phyloP scores from a whole-genome alignment of 1,140 invertebrate genomes.

The Ooceraea biroi region DNA sequence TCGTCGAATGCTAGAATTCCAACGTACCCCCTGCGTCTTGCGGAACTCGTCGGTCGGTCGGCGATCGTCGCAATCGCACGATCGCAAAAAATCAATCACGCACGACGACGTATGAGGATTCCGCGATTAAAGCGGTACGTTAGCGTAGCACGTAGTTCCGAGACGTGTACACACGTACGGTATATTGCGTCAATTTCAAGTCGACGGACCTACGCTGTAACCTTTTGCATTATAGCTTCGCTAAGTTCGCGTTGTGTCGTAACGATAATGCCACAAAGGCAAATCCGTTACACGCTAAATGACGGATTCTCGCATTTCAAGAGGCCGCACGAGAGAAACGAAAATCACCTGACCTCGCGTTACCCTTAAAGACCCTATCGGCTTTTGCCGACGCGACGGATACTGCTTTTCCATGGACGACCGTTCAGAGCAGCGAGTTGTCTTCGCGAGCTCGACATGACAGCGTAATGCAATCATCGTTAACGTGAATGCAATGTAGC shows the following conservation, averaged over 20 bases:
- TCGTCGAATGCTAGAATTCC: not conserved
- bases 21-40: not conserved
- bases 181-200: conserved; percentile 35
- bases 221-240: conserved; percentile 13
- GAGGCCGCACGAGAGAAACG: not conserved
- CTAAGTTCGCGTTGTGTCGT: conserved; percentile 21
- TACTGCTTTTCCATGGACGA: too few relatives aligned
- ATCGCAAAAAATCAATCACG: not conserved
- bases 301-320: conserved; percentile 1
- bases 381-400: not conserved
- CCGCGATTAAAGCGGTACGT: conserved; percentile 9
- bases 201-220: conserved; percentile 16
- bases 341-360: not conserved
- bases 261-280: conserved; percentile 45
- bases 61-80: not conserved
- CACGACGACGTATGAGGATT: not conserved
- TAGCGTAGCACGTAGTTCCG: conserved; percentile 15
- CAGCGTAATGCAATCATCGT: not conserved
- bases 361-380: not conserved
- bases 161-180: not conserved
- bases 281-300: conserved; percentile 22
- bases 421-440: not conserved
- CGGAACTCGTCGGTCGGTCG: not conserved
- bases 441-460: not conserved
- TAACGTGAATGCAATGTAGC: not conserved